Percentiles rank a stretch among this genome's conserved stretches.
Evolutionary conservation across 2,797 vertebrate species (phyloP).

Genomic region (Artibeus jamaicensis): DNA sequence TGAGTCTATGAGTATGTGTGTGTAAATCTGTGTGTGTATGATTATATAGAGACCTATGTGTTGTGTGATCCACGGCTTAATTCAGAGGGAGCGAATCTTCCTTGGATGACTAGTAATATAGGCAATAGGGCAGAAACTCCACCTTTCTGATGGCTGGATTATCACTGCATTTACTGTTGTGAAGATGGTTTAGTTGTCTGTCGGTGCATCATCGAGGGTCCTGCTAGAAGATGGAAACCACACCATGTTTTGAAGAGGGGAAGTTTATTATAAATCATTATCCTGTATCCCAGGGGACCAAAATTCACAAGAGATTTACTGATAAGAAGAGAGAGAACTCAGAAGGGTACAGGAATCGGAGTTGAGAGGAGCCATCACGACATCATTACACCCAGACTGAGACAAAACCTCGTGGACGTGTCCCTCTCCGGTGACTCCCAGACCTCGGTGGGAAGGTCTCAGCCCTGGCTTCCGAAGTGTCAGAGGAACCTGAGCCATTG

Average conservation of each 20-base stretch:
- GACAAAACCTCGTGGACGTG: not conserved
- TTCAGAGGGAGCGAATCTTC: not conserved
- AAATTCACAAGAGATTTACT: not conserved
- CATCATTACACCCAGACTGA: not conserved
- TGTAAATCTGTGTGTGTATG: not conserved
- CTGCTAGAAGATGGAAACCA: not conserved
- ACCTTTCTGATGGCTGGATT: not conserved
- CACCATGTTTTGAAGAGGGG: not conserved
- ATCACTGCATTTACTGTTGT: not conserved
- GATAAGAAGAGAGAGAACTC: not conserved
- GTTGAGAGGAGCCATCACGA: not conserved
- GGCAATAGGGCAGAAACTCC: not conserved
- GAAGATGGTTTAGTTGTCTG: not conserved
- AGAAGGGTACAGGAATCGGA: not conserved
- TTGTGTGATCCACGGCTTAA: not conserved
- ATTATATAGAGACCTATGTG: not conserved
- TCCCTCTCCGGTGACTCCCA: accelerated
- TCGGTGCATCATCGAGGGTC: not conserved
- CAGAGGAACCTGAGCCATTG: not conserved
- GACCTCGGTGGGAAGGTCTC: accelerated
- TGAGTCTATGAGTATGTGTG: not conserved
- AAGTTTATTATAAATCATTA: not conserved
- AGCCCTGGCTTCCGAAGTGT: not conserved
- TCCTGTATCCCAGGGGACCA: not conserved
- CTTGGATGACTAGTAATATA: not conserved